Percentiles rank a stretch among this genome's conserved stretches.
These are phyloP conservation scores for Cardiocondyla obscurior DNA, from an alignment of 1,140 invertebrate species.

Conservation along the genomic window DNA sequence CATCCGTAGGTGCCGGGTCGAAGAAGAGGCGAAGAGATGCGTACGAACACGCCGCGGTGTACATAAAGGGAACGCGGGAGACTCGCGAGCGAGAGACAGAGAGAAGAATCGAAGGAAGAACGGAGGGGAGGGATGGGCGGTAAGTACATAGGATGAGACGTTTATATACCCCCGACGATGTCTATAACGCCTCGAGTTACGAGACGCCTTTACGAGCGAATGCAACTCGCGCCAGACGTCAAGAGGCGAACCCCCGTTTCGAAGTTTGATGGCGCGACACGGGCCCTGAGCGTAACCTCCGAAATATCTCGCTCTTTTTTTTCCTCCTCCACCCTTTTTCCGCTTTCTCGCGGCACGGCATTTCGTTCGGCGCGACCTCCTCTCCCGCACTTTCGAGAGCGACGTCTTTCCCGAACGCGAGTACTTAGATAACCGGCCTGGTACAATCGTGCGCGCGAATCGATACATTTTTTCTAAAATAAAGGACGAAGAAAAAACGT, in stretches of 20 bases:
- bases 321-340: not conserved
- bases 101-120: not conserved
- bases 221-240: slow-evolving; percentile 82
- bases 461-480: not conserved
- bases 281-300: slow-evolving; percentile 67
- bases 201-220: slow-evolving; percentile 84
- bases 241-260: slow-evolving; percentile 77
- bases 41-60: not conserved
- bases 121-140: slow-evolving; percentile 54
- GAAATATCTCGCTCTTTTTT: slow-evolving; percentile 70
- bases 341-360: not conserved
- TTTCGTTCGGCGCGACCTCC: too few species aligned
- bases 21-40: slow-evolving; percentile 26
- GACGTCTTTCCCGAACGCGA: not conserved
- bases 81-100: not conserved
- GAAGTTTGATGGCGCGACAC: slow-evolving; percentile 72
- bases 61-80: slow-evolving; percentile 2
- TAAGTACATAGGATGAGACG: slow-evolving; percentile 84
- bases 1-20: not conserved
- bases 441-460: not conserved
- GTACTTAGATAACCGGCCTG: too few species aligned
- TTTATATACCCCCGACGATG: slow-evolving; percentile 84
- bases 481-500: too few species aligned
- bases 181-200: slow-evolving; percentile 84
- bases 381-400: not conserved